Base-by-base conservation (phyloP, 2,888 invertebrate species). In the Amiota communis region DNA sequence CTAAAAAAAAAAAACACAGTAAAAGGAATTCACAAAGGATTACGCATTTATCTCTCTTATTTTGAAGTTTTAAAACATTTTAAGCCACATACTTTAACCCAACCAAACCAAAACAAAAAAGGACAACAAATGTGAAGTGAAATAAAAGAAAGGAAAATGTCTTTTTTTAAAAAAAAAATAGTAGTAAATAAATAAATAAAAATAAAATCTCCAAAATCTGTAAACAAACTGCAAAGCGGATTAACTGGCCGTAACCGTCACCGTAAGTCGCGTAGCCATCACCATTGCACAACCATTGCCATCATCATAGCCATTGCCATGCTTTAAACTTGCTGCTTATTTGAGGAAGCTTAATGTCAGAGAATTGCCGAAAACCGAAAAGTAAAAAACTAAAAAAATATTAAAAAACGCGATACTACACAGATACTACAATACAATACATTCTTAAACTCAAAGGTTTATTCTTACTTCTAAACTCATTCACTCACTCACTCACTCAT, bases 31-130 rank as follows among this genome's bases (percentile, higher is more conserved):
- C 17, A 20, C 59, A 59, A 59, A 53, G 67, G 67, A 68, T 67
- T 67, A 67, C 51, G 20, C 20, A 67, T 48, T 67, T 51, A 67
- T 49, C 51, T 67, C 20, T 51, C 51, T 51, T n/a, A 67, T 51
- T 67, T 51, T 51, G n/a, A 67, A 67, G 67, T 72, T 67, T 72
- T 68, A 72, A 72, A 72, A 68, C 46, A 72, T 72, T 72, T 67
- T 51, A 67, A 67, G 36, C 67, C 67, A 47, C 67, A 67, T 67
- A 10, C 46, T 47, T 12, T n/a, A 13, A 17, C 47, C 46, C 47
- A 65, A 17, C 36, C 36, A 59, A 59, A 11, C 15, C 59, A 59
- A n/a, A 59, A 59, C 53, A 71, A n/a, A 71, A 51, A 71, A 71
- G 53, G n/a, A 23, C 46, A 64, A 71, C 59, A 61, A 61, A 57